A percentile compares a stretch with the other conserved stretches of the same genome.
Conservation (phyloP, 2,113 vertebrate species). For the Falco punctatus region DNA sequence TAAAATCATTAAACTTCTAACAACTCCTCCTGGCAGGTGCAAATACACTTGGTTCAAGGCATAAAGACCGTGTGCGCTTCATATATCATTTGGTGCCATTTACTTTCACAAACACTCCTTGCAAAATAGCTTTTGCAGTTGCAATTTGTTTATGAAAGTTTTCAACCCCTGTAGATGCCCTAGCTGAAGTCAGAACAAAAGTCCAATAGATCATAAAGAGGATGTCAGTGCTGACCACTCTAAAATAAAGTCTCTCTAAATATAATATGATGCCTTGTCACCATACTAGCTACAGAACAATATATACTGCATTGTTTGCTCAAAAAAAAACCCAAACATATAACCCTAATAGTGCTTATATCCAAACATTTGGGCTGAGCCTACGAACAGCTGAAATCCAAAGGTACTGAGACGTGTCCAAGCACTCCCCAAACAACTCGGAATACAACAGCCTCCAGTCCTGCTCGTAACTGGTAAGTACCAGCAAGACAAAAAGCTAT, state of each 20-base stretch:
- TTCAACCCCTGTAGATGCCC: not conserved
- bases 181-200: not conserved
- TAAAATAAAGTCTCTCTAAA: not conserved
- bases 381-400: not conserved
- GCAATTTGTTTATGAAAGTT: not conserved
- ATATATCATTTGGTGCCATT: not conserved
- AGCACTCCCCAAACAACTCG: not conserved
- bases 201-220: not conserved
- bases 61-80: not conserved
- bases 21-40: not conserved
- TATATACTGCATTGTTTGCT: not conserved
- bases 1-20: not conserved
- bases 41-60: not conserved
- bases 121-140: not conserved
- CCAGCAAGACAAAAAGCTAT: not conserved
- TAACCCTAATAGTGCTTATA: not conserved
- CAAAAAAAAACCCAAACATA: not conserved
- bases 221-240: not conserved
- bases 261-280: not conserved
- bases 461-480: accelerated
- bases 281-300: not conserved
- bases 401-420: not conserved
- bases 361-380: not conserved
- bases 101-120: not conserved
- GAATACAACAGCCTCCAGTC: not conserved